phyloP scores from a whole-genome alignment of 2,888 invertebrate species.

The Agonopterix alstromeriana region DNA sequence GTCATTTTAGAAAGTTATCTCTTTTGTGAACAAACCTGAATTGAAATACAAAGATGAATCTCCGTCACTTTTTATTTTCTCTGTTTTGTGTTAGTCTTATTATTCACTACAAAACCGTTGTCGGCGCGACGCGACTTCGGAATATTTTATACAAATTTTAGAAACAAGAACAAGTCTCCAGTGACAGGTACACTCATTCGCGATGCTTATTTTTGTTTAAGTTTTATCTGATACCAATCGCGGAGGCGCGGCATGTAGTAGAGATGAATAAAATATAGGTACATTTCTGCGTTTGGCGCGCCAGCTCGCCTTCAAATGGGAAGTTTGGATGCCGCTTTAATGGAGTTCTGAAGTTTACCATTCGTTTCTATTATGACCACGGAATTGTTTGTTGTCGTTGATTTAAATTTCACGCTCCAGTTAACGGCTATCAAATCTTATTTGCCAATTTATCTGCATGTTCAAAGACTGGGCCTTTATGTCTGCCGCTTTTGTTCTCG shows the following conservation, averaged over 20 bases:
- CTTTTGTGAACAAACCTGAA: slow-evolving; percentile 15
- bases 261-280: slow-evolving; percentile 64
- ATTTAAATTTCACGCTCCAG: slow-evolving; percentile 63
- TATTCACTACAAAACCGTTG: slow-evolving; percentile 51
- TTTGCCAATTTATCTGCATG: slow-evolving; percentile 46
- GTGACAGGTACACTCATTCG: slow-evolving; percentile 74
- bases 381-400: slow-evolving; percentile 63
- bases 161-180: slow-evolving; percentile 69
- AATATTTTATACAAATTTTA: slow-evolving; percentile 77
- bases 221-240: slow-evolving; percentile 68
- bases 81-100: slow-evolving; percentile 43
- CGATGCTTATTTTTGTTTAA: slow-evolving; percentile 68
- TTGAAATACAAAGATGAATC: slow-evolving; percentile 38
- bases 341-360: slow-evolving; percentile 65
- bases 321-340: slow-evolving; percentile 62
- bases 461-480: slow-evolving; percentile 17
- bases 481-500: slow-evolving; percentile 23
- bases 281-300: slow-evolving; percentile 57
- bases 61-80: slow-evolving; percentile 31
- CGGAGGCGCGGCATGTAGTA: slow-evolving; percentile 53
- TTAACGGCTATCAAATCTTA: slow-evolving; percentile 53
- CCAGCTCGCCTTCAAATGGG: slow-evolving; percentile 53
- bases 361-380: slow-evolving; percentile 63
- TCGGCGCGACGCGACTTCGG: slow-evolving; percentile 54
- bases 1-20: slow-evolving; percentile 1